phyloP scores from a whole-genome alignment of 1,140 invertebrate species.

The Lysiphlebus fabarum region DNA sequence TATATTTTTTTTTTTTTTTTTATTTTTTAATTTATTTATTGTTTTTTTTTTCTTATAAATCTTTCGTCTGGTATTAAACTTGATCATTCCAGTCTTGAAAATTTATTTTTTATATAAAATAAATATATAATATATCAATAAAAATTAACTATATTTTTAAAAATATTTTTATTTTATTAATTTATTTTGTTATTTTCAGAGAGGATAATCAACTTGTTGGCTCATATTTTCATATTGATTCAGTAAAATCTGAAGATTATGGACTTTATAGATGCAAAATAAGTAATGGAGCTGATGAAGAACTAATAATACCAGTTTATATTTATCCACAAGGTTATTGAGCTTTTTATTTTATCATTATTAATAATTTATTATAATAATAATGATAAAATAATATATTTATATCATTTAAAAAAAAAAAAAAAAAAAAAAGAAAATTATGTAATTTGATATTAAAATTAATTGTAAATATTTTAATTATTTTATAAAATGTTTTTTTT shows the following conservation, averaged over 20 bases:
- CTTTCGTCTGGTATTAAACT: constrained; percentile 7
- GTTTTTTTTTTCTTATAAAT: constrained; percentile 13
- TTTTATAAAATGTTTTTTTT: no score
- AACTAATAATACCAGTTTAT: constrained; percentile 47
- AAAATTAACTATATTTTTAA: background rate
- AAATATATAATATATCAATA: background rate
- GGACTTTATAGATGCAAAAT: constrained; percentile 65
- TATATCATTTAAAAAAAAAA: constrained; percentile 11
- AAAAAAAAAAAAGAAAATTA: constrained; percentile 2
- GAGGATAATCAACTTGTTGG: constrained; percentile 68
- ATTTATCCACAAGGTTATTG: constrained; percentile 50
- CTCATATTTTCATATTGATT: constrained; percentile 64
- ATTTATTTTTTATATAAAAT: constrained; percentile 5
- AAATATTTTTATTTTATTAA: constrained; percentile 11
- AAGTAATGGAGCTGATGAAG: constrained; percentile 55
- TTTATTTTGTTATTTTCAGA: constrained; percentile 47
- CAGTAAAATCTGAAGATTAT: constrained; percentile 60
- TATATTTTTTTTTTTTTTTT: constrained; percentile 19
- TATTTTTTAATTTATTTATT: constrained; percentile 11
- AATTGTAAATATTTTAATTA: no score
- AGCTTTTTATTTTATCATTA: constrained; percentile 13
- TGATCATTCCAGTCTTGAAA: background rate
- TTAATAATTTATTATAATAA: no score
- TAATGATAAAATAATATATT: constrained; percentile 10
- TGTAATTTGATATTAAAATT: background rate